These are phyloP conservation scores for Sinocyclocheilus maitianheensis DNA, from an alignment of 2,113 vertebrate species.

Conservation along the genomic window DNA sequence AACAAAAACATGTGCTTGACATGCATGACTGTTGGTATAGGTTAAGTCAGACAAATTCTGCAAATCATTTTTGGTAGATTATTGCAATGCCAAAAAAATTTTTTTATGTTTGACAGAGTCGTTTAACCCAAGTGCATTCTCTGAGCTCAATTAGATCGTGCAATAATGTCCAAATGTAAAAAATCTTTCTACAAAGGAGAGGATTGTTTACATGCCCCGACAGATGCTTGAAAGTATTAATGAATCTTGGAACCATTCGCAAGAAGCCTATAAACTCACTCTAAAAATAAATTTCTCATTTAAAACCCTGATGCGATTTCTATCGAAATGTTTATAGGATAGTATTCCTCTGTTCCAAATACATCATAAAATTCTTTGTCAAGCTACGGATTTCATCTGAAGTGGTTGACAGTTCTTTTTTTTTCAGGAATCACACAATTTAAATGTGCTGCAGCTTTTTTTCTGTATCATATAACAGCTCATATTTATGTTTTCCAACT, in stretches of 20 bases:
- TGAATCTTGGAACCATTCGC: neutral
- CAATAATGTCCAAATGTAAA: neutral
- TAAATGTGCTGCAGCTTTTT: neutral
- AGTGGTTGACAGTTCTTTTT: neutral
- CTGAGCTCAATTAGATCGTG: neutral
- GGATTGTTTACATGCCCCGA: neutral
- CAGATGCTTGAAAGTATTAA: constrained; percentile 3
- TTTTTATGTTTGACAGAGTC: neutral
- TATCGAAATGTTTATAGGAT: neutral
- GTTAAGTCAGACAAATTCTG: neutral
- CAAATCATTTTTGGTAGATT: neutral
- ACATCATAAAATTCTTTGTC: neutral
- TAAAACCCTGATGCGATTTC: constrained; percentile 5
- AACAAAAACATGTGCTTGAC: neutral
- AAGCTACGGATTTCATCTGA: neutral
- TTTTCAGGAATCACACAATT: neutral
- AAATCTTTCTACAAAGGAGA: neutral
- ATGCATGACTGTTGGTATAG: neutral
- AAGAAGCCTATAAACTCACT: neutral
- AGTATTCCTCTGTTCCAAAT: neutral
- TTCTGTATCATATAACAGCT: neutral
- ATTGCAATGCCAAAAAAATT: neutral
- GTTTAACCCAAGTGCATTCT: neutral
- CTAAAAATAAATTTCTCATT: constrained; percentile 15
- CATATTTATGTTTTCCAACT: neutral